Base-by-base conservation (phyloP, 2,888 invertebrate species). In the Polydrusus pterygomalis region DNA sequence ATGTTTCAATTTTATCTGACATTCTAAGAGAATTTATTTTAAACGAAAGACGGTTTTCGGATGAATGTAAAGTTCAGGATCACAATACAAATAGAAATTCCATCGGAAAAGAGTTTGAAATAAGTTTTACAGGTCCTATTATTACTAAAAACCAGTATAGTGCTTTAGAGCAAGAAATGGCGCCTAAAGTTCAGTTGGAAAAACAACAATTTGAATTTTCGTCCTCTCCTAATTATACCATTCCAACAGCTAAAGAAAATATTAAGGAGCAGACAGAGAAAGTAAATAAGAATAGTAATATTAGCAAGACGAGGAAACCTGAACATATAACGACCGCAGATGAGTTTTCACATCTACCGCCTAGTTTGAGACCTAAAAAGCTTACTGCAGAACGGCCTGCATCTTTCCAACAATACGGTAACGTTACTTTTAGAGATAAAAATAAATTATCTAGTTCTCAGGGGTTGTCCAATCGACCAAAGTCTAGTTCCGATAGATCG, bases 361-460 rank as follows among this genome's bases (percentile, higher is more conserved):
- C 74, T 0, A 74, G 74, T 56, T 49, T 77, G 38, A 20, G 56
- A 20, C 73, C 74, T 5, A 75, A 43, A 20, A 65, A 20, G 40
- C 60, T 51, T 51, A 5, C 38, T 30, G n/a, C 51, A 25, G 13
- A 38, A 9, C 40, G 11, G 15, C 56, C 40, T 30, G 30, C 6
- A 2, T 25, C 64, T n/a, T 45, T 18, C n/a, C 34, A 38, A 49
- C 15, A 34, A 17, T 25, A 64, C 9, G 13, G 25, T 15, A 47
- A 64, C 18, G 58, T 72, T 18, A 45, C 45, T 15, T 65, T 43
- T 25, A 54, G 72, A 58, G 54, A 72, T 17, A 47, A 45, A 45
- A 60, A 54, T 20, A 30, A 54, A 25, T 25, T 15, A 17, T 17
- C 30, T 3, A 74, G 10, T 43, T 17, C 17, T n/a, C 30, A 47